phyloP scores from a whole-genome alignment of 2,888 invertebrate species.

The Apamea crenata region DNA sequence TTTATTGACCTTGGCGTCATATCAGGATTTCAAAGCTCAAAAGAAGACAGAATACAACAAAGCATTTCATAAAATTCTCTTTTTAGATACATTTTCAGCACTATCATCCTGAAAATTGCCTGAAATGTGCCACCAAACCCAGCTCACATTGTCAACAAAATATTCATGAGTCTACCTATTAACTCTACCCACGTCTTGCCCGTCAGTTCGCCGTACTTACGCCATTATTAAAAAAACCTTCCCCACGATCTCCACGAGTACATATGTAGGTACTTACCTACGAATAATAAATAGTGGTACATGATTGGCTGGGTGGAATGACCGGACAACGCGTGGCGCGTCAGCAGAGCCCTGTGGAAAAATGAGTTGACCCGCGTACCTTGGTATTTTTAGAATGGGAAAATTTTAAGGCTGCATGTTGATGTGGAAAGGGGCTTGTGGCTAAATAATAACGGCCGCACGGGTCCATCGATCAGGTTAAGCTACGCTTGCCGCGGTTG shows the following conservation, averaged over 20 bases:
- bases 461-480: too few species aligned
- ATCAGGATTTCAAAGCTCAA: background rate
- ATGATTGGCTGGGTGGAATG: slow-evolving; percentile 59
- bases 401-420: slow-evolving; percentile 18
- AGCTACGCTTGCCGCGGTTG: too few species aligned
- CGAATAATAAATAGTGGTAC: slow-evolving; percentile 45
- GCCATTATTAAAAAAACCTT: slow-evolving; percentile 38
- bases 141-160: background rate
- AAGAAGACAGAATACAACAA: background rate
- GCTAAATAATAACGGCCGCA: too few species aligned
- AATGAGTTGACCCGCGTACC: slow-evolving; percentile 10
- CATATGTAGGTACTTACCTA: background rate
- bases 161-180: slow-evolving; percentile 3
- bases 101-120: background rate
- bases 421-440: background rate
- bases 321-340: slow-evolving; percentile 45
- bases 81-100: background rate
- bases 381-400: slow-evolving; percentile 19
- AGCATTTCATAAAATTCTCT: background rate
- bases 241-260: slow-evolving; percentile 1
- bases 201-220: background rate
- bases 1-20: background rate
- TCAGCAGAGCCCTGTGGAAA: slow-evolving; percentile 46
- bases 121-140: background rate
- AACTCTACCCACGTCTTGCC: slow-evolving; percentile 15